A percentile compares a stretch with the other conserved stretches of the same genome.
Conservation (phyloP, 1,140 invertebrate genomes). For the Papilio xuthus region DNA sequence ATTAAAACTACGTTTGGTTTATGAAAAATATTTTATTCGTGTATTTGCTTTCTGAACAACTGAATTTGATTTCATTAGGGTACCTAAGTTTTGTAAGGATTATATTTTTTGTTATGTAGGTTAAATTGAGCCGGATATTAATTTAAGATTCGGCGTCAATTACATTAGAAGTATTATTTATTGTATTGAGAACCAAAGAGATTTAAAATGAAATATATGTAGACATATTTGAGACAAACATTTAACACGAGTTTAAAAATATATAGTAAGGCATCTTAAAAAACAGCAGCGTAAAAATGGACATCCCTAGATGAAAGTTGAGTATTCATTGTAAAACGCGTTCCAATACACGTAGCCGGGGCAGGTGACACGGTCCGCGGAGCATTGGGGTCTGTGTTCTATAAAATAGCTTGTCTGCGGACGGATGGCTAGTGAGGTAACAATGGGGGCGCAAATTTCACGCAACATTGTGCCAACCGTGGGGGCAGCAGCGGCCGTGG, state of each 20-base stretch:
- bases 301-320: conserved; percentile 19
- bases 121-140: too few species aligned
- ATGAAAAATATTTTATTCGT: neutral
- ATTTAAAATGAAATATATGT: too few species aligned
- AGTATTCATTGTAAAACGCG: conserved; percentile 34
- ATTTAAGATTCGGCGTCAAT: too few species aligned
- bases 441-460: conserved; percentile 74
- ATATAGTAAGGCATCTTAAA: neutral
- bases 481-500: conserved; percentile 49
- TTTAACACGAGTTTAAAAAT: neutral
- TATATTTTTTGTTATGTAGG: too few species aligned
- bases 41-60: neutral
- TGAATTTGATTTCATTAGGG: too few species aligned
- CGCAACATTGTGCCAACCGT: conserved; percentile 72
- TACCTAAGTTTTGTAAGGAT: too few species aligned
- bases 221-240: too few species aligned
- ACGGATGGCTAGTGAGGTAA: conserved; percentile 66
- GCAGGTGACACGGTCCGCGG: conserved; percentile 50
- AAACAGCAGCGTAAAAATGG: neutral
- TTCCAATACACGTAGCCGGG: conserved; percentile 52
- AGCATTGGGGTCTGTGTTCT: conserved; percentile 61
- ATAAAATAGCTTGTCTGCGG: conserved; percentile 61
- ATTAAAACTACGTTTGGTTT: conserved; percentile 1
- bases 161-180: too few species aligned
- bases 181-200: too few species aligned